phyloP scores from a whole-genome alignment of 30 jellyfish, hydroid and myxozoan genomes.

The Nemopilema nomurai region DNA sequence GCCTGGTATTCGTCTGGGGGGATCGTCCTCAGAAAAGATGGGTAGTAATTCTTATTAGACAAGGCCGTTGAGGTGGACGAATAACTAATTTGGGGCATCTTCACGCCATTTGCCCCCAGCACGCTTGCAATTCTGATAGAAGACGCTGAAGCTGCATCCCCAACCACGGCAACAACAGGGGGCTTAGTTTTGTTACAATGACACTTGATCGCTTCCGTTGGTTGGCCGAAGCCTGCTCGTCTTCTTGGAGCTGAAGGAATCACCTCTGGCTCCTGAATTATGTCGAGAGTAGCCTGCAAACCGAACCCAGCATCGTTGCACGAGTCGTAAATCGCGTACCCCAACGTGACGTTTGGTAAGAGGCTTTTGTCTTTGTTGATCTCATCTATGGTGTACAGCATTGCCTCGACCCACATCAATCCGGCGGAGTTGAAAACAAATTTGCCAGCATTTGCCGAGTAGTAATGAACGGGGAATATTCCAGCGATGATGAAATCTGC shows the following conservation, averaged over 20 bases:
- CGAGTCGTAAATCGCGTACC: constrained; percentile 86
- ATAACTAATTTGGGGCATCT: constrained; percentile 90
- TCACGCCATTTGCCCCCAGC: constrained; percentile 72
- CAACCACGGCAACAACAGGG: constrained; percentile 73
- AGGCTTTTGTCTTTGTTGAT: constrained; percentile 63
- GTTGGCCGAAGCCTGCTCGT: not conserved
- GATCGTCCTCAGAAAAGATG: constrained; percentile 93
- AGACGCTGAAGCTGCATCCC: constrained; percentile 96
- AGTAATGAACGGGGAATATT: constrained; percentile 89
- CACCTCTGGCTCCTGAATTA: constrained; percentile 64
- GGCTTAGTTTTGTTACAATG: constrained; percentile 65
- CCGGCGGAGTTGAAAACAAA: constrained; percentile 84
- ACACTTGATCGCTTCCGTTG: constrained; percentile 52
- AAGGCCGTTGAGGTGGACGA: constrained; percentile 95
- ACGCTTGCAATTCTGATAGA: constrained; percentile 88
- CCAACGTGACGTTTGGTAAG: constrained; percentile 71
- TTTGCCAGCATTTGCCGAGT: constrained; percentile 10
- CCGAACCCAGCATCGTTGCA: constrained; percentile 84
- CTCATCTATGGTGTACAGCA: constrained; percentile 88
- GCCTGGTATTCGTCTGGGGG: constrained; percentile 99
- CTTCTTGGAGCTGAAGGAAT: constrained; percentile 33
- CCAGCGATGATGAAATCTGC: constrained; percentile 86
- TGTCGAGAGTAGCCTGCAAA: constrained; percentile 74
- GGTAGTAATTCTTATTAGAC: constrained; percentile 77
- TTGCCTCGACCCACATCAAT: constrained; percentile 91